Base-by-base conservation (phyloP, 2,113 vertebrate genomes). In the Forbesichthys papilliferus region DNA sequence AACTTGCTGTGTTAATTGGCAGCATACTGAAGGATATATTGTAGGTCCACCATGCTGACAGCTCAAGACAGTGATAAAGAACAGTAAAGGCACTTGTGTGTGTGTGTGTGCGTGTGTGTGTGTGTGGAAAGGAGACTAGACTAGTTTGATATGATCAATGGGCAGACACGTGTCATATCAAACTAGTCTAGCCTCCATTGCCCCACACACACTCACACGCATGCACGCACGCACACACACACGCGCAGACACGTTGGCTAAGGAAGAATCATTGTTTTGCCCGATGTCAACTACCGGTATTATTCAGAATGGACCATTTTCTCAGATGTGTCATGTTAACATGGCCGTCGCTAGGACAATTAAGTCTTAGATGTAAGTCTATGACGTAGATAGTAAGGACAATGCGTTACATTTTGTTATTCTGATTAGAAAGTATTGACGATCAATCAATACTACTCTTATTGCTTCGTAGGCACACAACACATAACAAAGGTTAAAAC, bases 191-290 rank as follows among this genome's bases (percentile, higher is more conserved):
- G 27, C 27, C 27, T 27, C 27, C 27, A 27, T 27, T 27, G 27
- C 27, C 27, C 1, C 27, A 3, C 27, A 27, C 27, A 27, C 27
- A 27, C 27, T 2, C 27, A 27, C 27, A 27, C 27, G 27, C 27
- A 27, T 3, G 27, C 27, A 27, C 27, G 2, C 20, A 20, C 20
- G 20, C 20, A 20, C 20, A 20, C 20, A 20, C 20, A 1, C 20
- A 20, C 2, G 20, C 20, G 20, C 20, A 48, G 63, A 48, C 48
- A 64, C 36, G 61, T 70, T 33, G 49, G 57, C 55, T 42, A 63
- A 66, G 63, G n/a, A 61, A 67, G 75, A 83, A 60, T 60, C 58
- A 77, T 75, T 62, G 13, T 68, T 77, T 80, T 77, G 64, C 61
- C 47, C 53, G 65, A 68, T 57, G 53, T 66, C 67, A 20, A 75